Evolutionary conservation across 1,140 invertebrate genomes (phyloP).

Genomic region (Euura saliciscinereae): DNA sequence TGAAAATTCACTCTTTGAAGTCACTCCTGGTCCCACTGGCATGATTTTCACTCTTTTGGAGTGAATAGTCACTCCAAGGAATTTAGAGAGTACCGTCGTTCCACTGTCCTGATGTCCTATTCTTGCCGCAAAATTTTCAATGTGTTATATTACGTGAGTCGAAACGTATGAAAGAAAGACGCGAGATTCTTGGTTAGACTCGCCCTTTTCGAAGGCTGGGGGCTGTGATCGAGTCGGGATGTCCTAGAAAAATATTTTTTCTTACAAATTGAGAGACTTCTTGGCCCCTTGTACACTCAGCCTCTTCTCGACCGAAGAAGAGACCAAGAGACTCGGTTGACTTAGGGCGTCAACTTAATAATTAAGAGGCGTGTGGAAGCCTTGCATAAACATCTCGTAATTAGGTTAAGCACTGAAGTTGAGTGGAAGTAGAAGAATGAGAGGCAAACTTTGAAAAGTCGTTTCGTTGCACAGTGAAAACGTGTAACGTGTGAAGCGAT

Average conservation of each 20-base stretch:
- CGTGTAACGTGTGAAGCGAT: too few relatives aligned
- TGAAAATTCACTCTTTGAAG: too few relatives aligned
- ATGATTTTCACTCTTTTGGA: too few relatives aligned
- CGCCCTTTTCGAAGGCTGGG: too few relatives aligned
- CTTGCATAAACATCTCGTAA: conserved; percentile 37
- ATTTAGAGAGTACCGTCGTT: too few relatives aligned
- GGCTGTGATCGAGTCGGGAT: neutral
- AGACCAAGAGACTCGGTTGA: conserved; percentile 26
- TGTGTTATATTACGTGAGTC: too few relatives aligned
- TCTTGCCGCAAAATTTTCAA: too few relatives aligned
- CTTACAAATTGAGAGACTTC: conserved; percentile 4
- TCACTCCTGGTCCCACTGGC: too few relatives aligned
- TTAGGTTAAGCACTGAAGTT: conserved; percentile 28
- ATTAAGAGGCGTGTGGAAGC: conserved; percentile 37
- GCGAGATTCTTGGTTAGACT: too few relatives aligned
- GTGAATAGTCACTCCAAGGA: too few relatives aligned
- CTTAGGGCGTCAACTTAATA: conserved; percentile 38
- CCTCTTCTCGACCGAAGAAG: conserved; percentile 9
- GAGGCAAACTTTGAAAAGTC: neutral
- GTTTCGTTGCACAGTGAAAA: neutral
- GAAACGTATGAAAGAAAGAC: too few relatives aligned
- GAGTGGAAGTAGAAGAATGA: neutral
- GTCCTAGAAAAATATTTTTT: conserved; percentile 35
- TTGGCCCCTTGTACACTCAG: conserved; percentile 10
- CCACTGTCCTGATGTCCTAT: too few relatives aligned